phyloP scores from a whole-genome alignment of 2,113 vertebrate species.

The Pteronura brasiliensis region DNA sequence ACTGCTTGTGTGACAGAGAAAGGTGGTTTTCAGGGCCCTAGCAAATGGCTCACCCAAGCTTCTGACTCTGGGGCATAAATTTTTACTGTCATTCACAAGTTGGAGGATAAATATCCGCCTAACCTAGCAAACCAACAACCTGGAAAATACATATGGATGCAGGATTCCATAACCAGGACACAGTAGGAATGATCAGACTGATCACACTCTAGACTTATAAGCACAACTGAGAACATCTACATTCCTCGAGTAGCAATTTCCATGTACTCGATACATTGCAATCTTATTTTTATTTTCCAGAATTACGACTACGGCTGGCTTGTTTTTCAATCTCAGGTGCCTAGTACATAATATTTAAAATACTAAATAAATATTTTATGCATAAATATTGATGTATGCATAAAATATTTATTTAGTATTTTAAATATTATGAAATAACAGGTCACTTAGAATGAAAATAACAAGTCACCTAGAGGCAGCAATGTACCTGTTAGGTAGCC shows the following conservation, averaged over 20 bases:
- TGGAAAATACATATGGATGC: neutral
- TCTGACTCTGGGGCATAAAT: conserved; percentile 52
- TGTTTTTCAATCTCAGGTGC: neutral
- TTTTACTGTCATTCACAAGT: conserved; percentile 59
- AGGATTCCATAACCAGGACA: neutral
- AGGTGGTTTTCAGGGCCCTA: conserved; percentile 78
- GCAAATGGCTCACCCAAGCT: conserved; percentile 57
- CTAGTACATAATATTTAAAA: too few relatives aligned
- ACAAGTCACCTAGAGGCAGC: neutral
- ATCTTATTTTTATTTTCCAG: conserved; percentile 27
- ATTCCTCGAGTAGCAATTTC: conserved; percentile 21
- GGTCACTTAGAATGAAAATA: neutral
- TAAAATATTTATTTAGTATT: neutral
- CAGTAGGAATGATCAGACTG: neutral
- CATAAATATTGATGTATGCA: neutral
- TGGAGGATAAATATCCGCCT: conserved; percentile 44
- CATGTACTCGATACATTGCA: neutral
- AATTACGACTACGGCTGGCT: neutral
- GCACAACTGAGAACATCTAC: neutral
- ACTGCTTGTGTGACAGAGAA: conserved; percentile 81
- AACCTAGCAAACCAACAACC: conserved; percentile 31
- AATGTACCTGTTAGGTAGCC: neutral
- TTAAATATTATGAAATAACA: neutral
- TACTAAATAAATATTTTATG: too few relatives aligned
- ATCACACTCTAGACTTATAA: neutral